Evolutionary conservation across 2,797 vertebrate species (phyloP).

Genomic region (Peromyscus eremicus): DNA sequence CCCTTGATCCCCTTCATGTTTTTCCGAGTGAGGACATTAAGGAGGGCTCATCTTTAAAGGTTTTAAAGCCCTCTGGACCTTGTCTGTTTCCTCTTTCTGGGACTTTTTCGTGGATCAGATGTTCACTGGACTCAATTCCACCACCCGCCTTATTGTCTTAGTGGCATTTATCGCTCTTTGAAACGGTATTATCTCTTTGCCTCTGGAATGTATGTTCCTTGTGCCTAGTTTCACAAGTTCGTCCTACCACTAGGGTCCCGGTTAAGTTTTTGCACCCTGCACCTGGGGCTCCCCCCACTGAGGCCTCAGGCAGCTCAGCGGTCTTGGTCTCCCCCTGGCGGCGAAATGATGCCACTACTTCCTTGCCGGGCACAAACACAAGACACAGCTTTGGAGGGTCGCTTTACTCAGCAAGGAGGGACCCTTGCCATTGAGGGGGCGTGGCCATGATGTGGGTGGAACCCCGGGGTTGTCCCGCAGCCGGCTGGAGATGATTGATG

Average conservation of each 20-base stretch:
- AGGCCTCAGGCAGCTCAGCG: not conserved
- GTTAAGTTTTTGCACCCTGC: not conserved
- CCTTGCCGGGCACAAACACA: not conserved
- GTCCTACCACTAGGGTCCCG: rapidly evolving
- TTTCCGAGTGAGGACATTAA: not conserved
- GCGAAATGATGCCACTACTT: not conserved
- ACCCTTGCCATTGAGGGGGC: not conserved
- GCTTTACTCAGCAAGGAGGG: conserved; percentile 34
- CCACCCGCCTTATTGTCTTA: not conserved
- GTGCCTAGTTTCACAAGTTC: not conserved
- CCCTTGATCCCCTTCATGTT: not conserved
- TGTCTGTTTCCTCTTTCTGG: not conserved
- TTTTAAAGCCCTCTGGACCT: not conserved
- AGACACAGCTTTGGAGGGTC: rapidly evolving
- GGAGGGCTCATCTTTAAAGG: not conserved
- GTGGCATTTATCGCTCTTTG: not conserved
- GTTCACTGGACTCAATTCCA: not conserved
- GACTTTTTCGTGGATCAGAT: not conserved
- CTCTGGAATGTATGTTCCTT: not conserved
- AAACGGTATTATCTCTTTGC: not conserved
- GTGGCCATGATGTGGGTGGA: not conserved
- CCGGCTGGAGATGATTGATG: not conserved
- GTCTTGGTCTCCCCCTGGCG: conserved; percentile 38
- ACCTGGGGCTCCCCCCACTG: not conserved
- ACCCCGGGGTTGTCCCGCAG: not conserved